Percentiles rank a stretch among this genome's conserved stretches.
Conservation (phyloP, 2,888 invertebrate genomes). For the Trachelus tabidus region DNA sequence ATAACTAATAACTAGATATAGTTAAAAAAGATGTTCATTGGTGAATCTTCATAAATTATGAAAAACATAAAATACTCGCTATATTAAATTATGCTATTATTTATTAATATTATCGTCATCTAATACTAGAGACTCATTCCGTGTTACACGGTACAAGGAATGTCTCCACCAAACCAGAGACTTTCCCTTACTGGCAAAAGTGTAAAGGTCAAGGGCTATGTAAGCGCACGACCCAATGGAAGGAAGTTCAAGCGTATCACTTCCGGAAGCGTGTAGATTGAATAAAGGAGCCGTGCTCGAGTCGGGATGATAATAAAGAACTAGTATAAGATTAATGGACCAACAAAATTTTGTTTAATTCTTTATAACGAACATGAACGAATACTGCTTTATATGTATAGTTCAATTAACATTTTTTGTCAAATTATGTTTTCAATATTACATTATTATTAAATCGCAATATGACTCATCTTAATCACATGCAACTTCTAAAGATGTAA, state of each 20-base stretch:
- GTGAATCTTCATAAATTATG: background rate
- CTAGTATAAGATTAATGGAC: background rate
- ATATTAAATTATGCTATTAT: too few species aligned
- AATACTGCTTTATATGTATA: background rate
- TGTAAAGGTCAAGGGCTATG: background rate
- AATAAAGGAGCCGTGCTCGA: background rate
- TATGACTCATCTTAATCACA: background rate
- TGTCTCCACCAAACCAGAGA: background rate
- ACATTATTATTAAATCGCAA: background rate
- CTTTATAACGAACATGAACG: background rate
- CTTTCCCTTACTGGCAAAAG: background rate
- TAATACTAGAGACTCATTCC: background rate
- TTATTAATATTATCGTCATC: too few species aligned
- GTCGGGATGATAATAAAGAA: background rate
- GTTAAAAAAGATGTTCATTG: too few species aligned
- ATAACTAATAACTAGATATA: too few species aligned
- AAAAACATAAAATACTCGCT: background rate
- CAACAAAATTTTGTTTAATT: background rate
- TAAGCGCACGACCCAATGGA: background rate
- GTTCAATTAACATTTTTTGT: background rate
- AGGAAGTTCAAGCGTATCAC: conserved; percentile 6
- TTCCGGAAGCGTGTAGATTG: conserved; percentile 3
- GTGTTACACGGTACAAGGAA: background rate
- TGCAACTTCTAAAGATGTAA: background rate
- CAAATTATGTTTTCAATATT: background rate